Evolutionary conservation across 1,140 invertebrate species (phyloP).

Genomic region (Calephelis virginiensis): DNA sequence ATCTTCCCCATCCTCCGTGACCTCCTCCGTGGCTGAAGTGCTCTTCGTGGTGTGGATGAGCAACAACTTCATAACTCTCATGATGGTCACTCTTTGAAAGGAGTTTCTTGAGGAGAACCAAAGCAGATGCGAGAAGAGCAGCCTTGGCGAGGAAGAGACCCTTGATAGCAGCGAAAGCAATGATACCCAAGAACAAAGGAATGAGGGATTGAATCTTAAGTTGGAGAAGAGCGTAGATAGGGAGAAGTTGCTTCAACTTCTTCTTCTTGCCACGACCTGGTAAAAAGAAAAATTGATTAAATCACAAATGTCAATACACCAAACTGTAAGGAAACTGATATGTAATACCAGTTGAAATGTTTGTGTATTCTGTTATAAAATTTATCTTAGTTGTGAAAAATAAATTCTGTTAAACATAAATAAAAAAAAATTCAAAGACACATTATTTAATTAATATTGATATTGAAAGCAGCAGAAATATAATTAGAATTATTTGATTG

Average conservation of each 20-base stretch:
- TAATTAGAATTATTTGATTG: too few species aligned
- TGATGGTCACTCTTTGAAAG: conserved; percentile 84
- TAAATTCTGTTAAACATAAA: too few species aligned
- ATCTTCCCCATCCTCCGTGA: conserved; percentile 67
- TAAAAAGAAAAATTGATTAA: conserved; percentile 27
- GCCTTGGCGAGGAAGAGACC: conserved; percentile 89
- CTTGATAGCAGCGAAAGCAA: conserved; percentile 89
- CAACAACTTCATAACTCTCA: conserved; percentile 86
- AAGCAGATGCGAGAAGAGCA: conserved; percentile 85
- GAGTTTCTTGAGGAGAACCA: conserved; percentile 88
- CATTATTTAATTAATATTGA: too few species aligned
- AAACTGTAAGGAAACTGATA: too few species aligned
- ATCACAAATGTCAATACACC: too few species aligned
- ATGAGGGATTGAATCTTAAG: conserved; percentile 88
- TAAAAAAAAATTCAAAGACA: too few species aligned
- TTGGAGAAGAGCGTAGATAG: conserved; percentile 86
- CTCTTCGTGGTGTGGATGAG: conserved; percentile 82
- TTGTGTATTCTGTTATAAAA: too few species aligned
- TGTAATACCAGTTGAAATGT: too few species aligned
- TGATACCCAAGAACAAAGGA: conserved; percentile 86
- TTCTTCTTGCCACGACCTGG: conserved; percentile 86
- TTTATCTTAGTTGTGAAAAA: too few species aligned
- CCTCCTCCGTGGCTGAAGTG: conserved; percentile 74
- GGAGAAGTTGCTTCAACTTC: conserved; percentile 85
- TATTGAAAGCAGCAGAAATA: too few species aligned